Base-by-base conservation (phyloP, 1,140 invertebrate genomes). In the Chlorops oryzae region DNA sequence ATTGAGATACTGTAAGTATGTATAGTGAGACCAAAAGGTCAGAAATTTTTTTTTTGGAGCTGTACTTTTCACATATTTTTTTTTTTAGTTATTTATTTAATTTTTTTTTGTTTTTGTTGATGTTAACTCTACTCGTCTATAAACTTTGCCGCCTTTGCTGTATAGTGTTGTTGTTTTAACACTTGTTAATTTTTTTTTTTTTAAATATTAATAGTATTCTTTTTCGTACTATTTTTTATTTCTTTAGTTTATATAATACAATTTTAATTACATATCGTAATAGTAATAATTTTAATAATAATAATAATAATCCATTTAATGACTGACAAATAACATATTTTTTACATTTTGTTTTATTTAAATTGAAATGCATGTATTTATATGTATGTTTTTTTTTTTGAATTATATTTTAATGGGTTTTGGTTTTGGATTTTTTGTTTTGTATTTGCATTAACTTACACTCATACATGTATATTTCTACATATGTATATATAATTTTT, bases 291-390 rank as follows among this genome's bases (percentile, higher is more conserved):
- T 1, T 20, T 18, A 28, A 22, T 34, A 28, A 28, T 13, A 12
- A 43, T 27, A 17, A 28, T 2, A 12, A 13, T 44, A 32, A 18
- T 12, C n/a, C n/a, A n/a, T n/a, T n/a, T n/a, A n/a, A n/a, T n/a
- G n/a, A n/a, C n/a, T n/a, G n/a, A n/a, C n/a, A n/a, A n/a, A n/a
- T n/a, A n/a, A n/a, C n/a, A n/a, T 44, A 20, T 28, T 28, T 5
- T 6, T 20, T 45, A 21, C 6, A 32, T 32, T 32, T 45, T 10
- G 13, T 17, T 32, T 44, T 17, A 7, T 45, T 27, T 34, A 45
- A 34, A 45, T 45, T 34, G 27, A 45, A 45, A 45, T 27, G 23
- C 35, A 45, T 45, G 35, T 32, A 45, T 45, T 34, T 45, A 45
- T 45, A 44, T 44, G 22, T 39, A 39, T 44, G 15, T 41, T 7